Evolutionary conservation across 2,113 vertebrate species (phyloP).

Genomic region (Paracanthobrama guichenoti): DNA sequence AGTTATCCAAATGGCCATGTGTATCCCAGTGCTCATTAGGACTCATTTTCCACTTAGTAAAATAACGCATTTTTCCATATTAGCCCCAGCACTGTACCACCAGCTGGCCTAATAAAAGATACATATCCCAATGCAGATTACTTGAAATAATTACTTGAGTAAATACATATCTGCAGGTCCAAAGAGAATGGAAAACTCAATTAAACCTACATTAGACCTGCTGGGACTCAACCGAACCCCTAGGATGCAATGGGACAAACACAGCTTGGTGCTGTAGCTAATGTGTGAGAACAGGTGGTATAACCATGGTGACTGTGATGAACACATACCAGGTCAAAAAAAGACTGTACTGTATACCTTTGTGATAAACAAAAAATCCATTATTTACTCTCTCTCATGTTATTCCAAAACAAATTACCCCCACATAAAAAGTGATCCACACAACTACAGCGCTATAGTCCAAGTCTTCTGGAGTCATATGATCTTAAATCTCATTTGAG

Average conservation of each 20-base stretch:
- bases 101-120: constrained; percentile 30
- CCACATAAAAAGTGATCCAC: neutral
- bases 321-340: neutral
- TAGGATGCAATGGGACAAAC: constrained; percentile 5
- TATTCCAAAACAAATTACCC: neutral
- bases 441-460: neutral
- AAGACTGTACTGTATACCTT: neutral
- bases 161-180: constrained; percentile 8
- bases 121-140: neutral
- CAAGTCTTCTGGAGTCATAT: neutral
- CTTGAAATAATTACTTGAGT: constrained; percentile 13
- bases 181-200: constrained; percentile 21
- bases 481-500: neutral
- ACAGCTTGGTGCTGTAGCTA: neutral
- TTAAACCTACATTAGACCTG: constrained; percentile 27
- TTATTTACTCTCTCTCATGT: neutral
- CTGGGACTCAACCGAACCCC: constrained; percentile 4
- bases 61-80: constrained; percentile 20
- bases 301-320: neutral
- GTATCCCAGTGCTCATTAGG: constrained; percentile 32
- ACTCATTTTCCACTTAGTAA: constrained; percentile 42
- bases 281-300: constrained; percentile 22
- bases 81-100: constrained; percentile 1
- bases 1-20: constrained; percentile 34
- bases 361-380: neutral